phyloP scores from a whole-genome alignment of 2,113 vertebrate genomes.

The Macquaria australasica region DNA sequence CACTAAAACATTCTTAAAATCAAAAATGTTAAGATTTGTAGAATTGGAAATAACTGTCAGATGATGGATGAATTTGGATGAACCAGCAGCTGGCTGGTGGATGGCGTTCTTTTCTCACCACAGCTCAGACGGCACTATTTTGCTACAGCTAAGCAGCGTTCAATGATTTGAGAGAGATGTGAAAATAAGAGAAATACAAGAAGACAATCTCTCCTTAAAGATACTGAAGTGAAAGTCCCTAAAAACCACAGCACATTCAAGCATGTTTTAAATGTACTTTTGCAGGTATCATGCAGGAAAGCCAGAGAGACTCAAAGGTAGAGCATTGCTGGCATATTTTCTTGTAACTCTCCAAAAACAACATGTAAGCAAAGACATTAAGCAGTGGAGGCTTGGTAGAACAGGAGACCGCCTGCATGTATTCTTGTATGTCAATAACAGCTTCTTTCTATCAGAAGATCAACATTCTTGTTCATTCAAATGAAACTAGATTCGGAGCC shows the following conservation, averaged over 20 bases:
- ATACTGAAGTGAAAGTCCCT: not conserved
- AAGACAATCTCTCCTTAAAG: not conserved
- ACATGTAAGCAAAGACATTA: not conserved
- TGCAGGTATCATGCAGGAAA: conserved; percentile 30
- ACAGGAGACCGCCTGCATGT: conserved; percentile 23
- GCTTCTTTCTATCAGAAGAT: not conserved
- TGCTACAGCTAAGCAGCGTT: conserved; percentile 21
- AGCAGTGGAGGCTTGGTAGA: conserved; percentile 42
- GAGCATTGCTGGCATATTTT: not conserved
- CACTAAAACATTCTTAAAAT: not conserved
- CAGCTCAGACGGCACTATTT: not conserved
- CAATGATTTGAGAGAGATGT: not conserved
- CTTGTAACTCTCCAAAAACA: not conserved
- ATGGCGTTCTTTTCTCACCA: not conserved
- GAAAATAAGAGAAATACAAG: not conserved
- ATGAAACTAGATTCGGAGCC: not conserved
- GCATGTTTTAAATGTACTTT: not conserved
- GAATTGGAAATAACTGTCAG: not conserved
- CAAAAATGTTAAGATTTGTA: not conserved
- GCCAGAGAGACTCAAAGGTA: not conserved
- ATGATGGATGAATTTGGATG: not conserved
- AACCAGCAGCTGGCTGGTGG: conserved; percentile 8
- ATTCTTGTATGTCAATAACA: not conserved
- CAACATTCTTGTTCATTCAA: conserved; percentile 12
- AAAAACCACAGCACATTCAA: not conserved